Evolutionary conservation across 1,140 invertebrate genomes (phyloP), one percentile per base, ranked within the genome.

Genomic region (Drosophila quadrilineata): DNA sequence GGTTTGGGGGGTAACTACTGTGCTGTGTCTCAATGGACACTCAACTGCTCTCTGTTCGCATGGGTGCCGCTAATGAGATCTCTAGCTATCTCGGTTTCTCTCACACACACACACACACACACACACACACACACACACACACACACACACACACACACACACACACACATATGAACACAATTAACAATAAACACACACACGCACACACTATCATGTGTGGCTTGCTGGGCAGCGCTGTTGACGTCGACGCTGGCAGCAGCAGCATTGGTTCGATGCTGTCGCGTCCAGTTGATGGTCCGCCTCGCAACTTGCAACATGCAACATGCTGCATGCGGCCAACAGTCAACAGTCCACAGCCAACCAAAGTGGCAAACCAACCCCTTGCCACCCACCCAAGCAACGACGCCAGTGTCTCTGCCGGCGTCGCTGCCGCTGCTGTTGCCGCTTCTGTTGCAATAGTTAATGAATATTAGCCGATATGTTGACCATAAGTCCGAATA

Each of bases 391-490:
- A 66, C 29, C 17, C n/a, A 38, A 38, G 6, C 21, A n/a, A n/a
- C 36, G 5, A 22, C 29, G 29, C 31, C 19, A 6, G 3, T 48
- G n/a, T 21, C 10, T 8, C 19, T n/a, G 38, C 0, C 14, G 26
- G 16, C 8, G 17, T 0, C 17, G 38, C 21, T 9, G 48, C 4
- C 16, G 29, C 14, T 17, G 29, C 31, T 5, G 19, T 3, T 2
- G 26, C 9, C 8, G 29, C 12, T 17, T 45, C 57, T 22, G 43
- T 41, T 22, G 28, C 58, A 38, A 53, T 63, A 35, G 63, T 68
- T 68, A 68, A 68, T 63, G 58, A 63, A 43, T 50, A 68, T 68
- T 68, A 68, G 58, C 65, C 50, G 58, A 43, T n/a, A n/a, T 63
- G 65, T 63, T 68, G 57, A 68, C 57, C 58, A n/a, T n/a, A n/a